Evolutionary conservation across 2,888 invertebrate genomes (phyloP), one percentile per base, ranked within the genome.

Genomic region (Coenonympha arcania): DNA sequence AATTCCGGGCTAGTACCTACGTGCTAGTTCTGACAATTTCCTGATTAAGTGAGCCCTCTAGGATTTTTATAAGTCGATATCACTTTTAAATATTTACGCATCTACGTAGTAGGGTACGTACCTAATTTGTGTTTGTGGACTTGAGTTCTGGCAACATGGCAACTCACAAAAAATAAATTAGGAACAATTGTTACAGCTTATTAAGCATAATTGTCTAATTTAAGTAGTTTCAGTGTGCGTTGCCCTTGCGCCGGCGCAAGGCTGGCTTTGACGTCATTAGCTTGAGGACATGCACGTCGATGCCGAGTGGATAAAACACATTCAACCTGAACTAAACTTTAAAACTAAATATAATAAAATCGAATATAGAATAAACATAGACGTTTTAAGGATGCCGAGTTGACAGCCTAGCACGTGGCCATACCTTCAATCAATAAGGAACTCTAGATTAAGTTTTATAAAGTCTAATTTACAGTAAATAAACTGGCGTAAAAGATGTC

Each of bases 151-250:
- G 11, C 28, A 28, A 15, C 34, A 9, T 34, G 34, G 16, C 5
- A 40, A 40, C 2, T 5, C 34, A 36, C 34, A 36, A 39, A 39
- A 39, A 39, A 39, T 39, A 15, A 39, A 36, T 22, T 13, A 37
- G 11, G 20, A 20, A 19, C 40, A 39, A 42, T 28, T 15, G 20
- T 43, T 58, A 50, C 60, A 66, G 68, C 66, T 70, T 66, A 65
- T 59, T 62, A 61, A 61, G 57, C 61, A n/a, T n/a, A 64, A 64
- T 69, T 65, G 69, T 70, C 65, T 74, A 71, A 74, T 73, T 76
- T 68, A 69, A 69, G 71, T 64, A 65, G 65, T 73, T 74, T 72
- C 66, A 66, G 71, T 65, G 61, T n/a, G n/a, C 41, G 63, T 62
- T 60, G 65, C 64, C 64, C 63, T 64, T 62, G 65, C 58, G 55